These are phyloP conservation scores for Regulus satrapa DNA, from an alignment of 2,113 vertebrate genomes.

Conservation along the genomic window DNA sequence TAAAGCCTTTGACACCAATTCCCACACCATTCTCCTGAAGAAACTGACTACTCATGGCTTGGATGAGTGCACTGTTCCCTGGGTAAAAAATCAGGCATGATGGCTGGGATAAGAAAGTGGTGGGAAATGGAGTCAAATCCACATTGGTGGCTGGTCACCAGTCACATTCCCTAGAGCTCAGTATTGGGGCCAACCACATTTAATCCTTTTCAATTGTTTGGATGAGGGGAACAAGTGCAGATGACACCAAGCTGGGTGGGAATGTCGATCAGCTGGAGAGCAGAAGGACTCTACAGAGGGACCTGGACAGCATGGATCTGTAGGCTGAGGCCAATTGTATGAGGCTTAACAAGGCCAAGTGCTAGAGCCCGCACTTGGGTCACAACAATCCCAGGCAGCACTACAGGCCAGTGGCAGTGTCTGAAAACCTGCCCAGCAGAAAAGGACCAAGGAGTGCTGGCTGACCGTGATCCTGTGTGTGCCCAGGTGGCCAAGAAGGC, in stretches of 20 bases:
- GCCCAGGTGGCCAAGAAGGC: not conserved
- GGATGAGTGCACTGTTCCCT: not conserved
- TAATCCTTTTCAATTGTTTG: not conserved
- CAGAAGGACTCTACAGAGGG: not conserved
- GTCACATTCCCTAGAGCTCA: rapidly evolving
- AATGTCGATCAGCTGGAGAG: not conserved
- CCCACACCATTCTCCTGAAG: not conserved
- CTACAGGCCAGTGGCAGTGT: rapidly evolving
- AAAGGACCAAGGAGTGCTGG: not conserved
- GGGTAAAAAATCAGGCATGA: not conserved
- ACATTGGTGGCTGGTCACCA: not conserved
- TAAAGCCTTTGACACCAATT: not conserved
- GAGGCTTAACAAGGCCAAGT: not conserved
- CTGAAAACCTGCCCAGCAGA: not conserved
- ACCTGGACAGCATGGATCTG: not conserved
- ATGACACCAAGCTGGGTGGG: not conserved
- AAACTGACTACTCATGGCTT: not conserved
- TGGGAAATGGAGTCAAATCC: not conserved
- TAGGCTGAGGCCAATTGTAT: not conserved
- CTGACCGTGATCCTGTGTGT: rapidly evolving
- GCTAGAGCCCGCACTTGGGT: not conserved
- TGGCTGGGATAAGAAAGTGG: not conserved
- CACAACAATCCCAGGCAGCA: not conserved
- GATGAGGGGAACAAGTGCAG: not conserved
- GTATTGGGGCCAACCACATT: rapidly evolving